Base-by-base conservation (phyloP, 2,888 invertebrate genomes). In the Azorinus chamasolen region DNA sequence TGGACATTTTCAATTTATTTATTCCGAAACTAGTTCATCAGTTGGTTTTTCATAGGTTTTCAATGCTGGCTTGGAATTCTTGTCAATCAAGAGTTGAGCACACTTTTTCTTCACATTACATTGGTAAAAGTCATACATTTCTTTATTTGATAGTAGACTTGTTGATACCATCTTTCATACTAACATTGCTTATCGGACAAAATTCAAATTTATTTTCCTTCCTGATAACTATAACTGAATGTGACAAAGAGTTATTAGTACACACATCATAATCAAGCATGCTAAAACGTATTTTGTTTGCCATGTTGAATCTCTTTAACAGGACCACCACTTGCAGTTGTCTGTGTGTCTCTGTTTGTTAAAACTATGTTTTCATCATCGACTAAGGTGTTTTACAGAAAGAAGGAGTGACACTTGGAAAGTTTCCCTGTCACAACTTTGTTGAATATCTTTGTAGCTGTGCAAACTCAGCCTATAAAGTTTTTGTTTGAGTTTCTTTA, bases 1-100 rank as follows among this genome's bases (percentile, higher is more conserved):
- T 51, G 39, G 48, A 43, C 51, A 50, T 68, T 68, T 59, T 2
- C 27, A 25, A 50, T 20, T 10, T 59, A 53, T 37, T 51, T 46
- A n/a, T 16, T 48, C 48, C n/a, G n/a, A 16, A 27, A 53, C 3
- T n/a, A 53, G 12, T 53, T 53, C 32, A 12, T 27, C 27, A n/a
- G 3, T 27, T 24, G 6, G 53, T 8, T 53, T 22, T 50, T 50
- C 24, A 5, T 18, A n/a, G 14, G 12, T 16, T 25, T 27, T 53
- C 25, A 27, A 25, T 8, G 53, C 25, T 25, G 16, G 53, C n/a
- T n/a, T n/a, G n/a, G n/a, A n/a, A n/a, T 27, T 18, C 3, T 20
- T 48, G 22, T 48, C 24, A 22, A 27, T 53, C 5, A 25, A 32
- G 32, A 8, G n/a, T 27, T 53, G 6, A 14, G 32, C 27, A 25